phyloP scores from a whole-genome alignment of 1,140 invertebrate species.

The Nephila pilipes region DNA sequence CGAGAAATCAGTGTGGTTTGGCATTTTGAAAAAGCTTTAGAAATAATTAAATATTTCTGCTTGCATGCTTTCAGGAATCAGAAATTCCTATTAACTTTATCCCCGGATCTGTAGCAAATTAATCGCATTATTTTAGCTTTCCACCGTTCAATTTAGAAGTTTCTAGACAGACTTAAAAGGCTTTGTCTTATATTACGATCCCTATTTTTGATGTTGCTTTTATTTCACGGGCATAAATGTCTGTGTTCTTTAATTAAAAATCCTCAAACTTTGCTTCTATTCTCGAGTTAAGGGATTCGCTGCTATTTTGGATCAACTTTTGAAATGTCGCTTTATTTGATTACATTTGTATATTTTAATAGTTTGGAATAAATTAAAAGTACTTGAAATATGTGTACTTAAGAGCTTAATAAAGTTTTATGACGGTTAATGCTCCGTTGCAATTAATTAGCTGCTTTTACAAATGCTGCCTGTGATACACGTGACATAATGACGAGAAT shows the following conservation, averaged over 20 bases:
- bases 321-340: background rate
- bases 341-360: background rate
- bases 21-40: constrained; percentile 38
- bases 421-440: background rate
- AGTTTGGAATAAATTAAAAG: background rate
- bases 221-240: background rate
- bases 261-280: background rate
- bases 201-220: background rate
- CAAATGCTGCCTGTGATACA: background rate
- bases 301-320: background rate
- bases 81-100: constrained; percentile 45
- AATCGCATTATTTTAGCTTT: constrained; percentile 45
- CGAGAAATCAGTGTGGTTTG: background rate
- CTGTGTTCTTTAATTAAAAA: constrained; percentile 43
- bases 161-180: constrained; percentile 22
- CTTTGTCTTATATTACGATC: constrained; percentile 33
- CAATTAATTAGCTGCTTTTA: background rate
- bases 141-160: constrained; percentile 13
- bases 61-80: background rate
- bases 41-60: constrained; percentile 53
- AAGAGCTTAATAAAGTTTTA: background rate
- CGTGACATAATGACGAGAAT: background rate
- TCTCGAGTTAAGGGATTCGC: background rate
- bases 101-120: constrained; percentile 45
- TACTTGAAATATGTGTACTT: background rate